Base-by-base conservation (phyloP, 2,888 invertebrate genomes). In the Auanema sp. region DNA sequence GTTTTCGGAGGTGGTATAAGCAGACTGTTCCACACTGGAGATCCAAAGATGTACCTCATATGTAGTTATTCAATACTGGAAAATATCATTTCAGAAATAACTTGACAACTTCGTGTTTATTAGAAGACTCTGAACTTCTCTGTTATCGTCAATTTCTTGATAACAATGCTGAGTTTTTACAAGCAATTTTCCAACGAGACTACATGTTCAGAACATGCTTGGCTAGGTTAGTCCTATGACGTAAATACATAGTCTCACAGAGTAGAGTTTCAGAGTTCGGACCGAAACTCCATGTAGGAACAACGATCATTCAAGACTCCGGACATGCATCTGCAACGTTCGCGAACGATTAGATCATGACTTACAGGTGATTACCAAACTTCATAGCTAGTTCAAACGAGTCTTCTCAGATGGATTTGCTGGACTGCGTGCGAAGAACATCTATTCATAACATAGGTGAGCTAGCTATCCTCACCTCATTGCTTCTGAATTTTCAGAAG, bases 1-100 rank as follows among this genome's bases (percentile, higher is more conserved):
- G 60, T 79, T n/a, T 79, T 80, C 58, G 80, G 80, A 24, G 72
- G 71, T 53, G 80, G 80, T 8, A 79, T 81, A 41, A 75, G 69
- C 52, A 66, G 79, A 50, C 68, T 68, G 12, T 52, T 66, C 14
- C 64, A 75, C 44, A 56, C 74, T 5, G 66, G 70, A 21, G 69
- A 77, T 47, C 66, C 78, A 3, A 65, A 59, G 33, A 60, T 66
- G 72, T 74, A 43, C 33, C 40, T 3, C 4, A 18, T 5, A 16
- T 43, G 12, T 11, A 47, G 21, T 5, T 21, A 47, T 43, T 43
- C 43, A 47, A 47, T 5, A 6, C n/a, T 6, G 51, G 23, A 50
- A 23, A n/a, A 33, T 8, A 10, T 6, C 23, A 3, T 64, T 72
- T 25, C 60, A 79, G 79, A 6, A 80, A 76, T 62, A 79, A 79